phyloP scores from a whole-genome alignment of 2,888 invertebrate genomes.

The Caenorhabditis drosophilae region DNA sequence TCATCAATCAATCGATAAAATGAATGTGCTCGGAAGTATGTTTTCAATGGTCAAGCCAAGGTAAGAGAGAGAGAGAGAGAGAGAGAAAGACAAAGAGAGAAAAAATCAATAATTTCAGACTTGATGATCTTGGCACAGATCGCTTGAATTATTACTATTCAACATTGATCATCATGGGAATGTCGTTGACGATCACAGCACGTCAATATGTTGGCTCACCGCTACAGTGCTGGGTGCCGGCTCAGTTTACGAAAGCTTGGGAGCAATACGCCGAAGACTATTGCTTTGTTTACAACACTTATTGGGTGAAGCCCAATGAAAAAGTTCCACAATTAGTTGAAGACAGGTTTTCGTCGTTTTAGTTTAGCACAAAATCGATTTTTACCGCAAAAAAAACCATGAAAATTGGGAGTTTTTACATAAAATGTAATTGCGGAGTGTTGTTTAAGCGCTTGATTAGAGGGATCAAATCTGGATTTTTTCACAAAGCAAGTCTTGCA shows the following conservation, averaged over 20 bases:
- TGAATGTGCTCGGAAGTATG: conserved; percentile 43
- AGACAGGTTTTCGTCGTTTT: conserved; percentile 50
- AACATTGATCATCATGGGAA: conserved; percentile 58
- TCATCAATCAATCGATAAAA: conserved; percentile 10
- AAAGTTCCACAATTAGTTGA: conserved; percentile 54
- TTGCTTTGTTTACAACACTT: conserved; percentile 67
- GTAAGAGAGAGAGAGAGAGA: no score
- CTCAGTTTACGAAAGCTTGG: conserved; percentile 63
- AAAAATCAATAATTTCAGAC: no score
- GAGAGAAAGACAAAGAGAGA: no score
- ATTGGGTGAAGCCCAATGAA: conserved; percentile 64
- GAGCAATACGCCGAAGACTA: conserved; percentile 68
- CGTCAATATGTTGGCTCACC: conserved; percentile 68
- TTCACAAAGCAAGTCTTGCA: no score
- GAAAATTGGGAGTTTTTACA: no score
- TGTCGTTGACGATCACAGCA: conserved; percentile 54
- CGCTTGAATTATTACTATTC: conserved; percentile 66
- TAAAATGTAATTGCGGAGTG: no score
- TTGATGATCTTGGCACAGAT: conserved; percentile 57
- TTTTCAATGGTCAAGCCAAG: conserved; percentile 41
- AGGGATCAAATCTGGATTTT: no score
- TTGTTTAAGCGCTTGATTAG: no score
- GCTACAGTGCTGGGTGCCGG: conserved; percentile 67
- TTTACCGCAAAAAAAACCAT: no score
- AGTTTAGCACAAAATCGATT: no score